Conservation (phyloP, 1,140 invertebrate species). For the Penaeus indicus region DNA sequence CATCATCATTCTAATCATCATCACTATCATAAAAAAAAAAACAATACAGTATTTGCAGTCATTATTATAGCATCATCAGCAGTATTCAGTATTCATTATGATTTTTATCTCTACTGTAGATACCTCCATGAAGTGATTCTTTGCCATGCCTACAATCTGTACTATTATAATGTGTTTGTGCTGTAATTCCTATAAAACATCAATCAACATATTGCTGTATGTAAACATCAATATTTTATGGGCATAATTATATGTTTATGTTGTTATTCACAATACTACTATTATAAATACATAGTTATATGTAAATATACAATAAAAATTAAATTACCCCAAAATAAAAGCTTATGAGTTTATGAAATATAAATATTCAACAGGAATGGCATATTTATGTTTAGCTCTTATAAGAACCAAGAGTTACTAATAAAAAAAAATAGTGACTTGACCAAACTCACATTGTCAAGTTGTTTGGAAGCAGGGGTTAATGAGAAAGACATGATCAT, state of each 20-base stretch:
- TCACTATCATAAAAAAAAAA: no score
- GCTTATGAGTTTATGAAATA: neutral
- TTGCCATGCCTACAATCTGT: neutral
- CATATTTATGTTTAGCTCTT: no score
- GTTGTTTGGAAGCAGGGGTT: no score
- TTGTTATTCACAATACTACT: neutral
- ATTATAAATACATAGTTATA: conserved; percentile 32
- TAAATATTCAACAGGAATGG: no score
- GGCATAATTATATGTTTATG: conserved; percentile 1
- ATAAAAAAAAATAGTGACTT: no score
- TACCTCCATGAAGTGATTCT: neutral
- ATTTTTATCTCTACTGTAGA: neutral
- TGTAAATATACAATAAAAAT: conserved; percentile 7
- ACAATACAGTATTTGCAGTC: no score
- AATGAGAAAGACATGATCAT: no score
- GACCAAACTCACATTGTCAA: no score
- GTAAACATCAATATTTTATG: neutral
- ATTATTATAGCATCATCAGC: neutral
- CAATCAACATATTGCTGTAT: no score
- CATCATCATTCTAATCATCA: no score
- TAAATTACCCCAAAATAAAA: neutral
- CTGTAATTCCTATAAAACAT: no score
- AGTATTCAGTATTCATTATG: conserved; percentile 15
- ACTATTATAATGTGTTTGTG: neutral
- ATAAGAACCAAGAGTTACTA: no score